Evolutionary conservation across 2,888 invertebrate species (phyloP).

Genomic region (Mimas tiliae): DNA sequence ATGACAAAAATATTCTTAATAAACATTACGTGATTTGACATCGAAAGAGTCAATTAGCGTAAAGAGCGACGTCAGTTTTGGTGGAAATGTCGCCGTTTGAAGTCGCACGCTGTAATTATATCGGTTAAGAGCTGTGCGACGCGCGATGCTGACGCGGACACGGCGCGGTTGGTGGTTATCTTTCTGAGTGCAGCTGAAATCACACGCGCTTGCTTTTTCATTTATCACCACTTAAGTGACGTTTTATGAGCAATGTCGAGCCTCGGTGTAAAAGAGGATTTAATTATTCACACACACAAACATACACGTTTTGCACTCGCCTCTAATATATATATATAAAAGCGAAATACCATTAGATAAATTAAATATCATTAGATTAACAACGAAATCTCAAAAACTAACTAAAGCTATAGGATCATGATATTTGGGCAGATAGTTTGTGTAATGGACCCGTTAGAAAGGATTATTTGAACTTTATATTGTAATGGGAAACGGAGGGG

Average conservation of each 20-base stretch:
- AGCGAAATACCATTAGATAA: no score
- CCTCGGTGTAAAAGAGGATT: conserved; percentile 29
- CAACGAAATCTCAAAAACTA: no score
- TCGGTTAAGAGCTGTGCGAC: not conserved
- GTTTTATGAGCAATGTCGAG: conserved; percentile 36
- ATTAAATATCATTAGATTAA: no score
- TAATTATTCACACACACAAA: conserved; percentile 28
- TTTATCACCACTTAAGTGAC: conserved; percentile 52
- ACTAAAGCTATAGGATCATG: no score
- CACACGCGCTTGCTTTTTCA: conserved; percentile 51
- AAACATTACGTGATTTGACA: not conserved
- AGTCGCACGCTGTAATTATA: conserved; percentile 22
- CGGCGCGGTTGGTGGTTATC: conserved; percentile 36
- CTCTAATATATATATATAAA: conserved; percentile 17
- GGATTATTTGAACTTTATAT: no score
- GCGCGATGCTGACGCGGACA: no score
- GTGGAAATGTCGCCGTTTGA: conserved; percentile 21
- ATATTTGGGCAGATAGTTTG: no score
- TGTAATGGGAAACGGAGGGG: no score
- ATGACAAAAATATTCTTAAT: not conserved
- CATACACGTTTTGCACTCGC: conserved; percentile 25
- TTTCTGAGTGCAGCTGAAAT: conserved; percentile 50
- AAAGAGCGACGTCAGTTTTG: conserved; percentile 4
- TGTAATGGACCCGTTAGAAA: no score
- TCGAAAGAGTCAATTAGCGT: not conserved